Evolutionary conservation across 2,888 invertebrate genomes (phyloP).

Genomic region (Heliconius aoede): DNA sequence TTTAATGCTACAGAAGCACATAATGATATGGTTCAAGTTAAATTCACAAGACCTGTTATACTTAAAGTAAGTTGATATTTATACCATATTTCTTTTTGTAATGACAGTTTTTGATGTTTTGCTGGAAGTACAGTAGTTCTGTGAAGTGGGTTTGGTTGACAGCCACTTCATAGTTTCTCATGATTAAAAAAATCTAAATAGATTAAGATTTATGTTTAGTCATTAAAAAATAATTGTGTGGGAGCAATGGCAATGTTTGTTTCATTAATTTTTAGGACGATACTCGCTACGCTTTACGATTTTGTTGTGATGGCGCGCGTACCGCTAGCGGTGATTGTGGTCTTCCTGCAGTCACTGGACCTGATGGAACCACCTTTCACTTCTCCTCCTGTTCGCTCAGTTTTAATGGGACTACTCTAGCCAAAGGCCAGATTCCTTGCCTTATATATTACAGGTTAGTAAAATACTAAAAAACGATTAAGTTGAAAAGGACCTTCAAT

Average conservation of each 20-base stretch:
- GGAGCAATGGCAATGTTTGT: not conserved
- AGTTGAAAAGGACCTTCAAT: too few species aligned
- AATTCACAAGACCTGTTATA: slow-evolving; percentile 93
- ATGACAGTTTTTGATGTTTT: not conserved
- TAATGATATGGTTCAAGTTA: slow-evolving; percentile 94
- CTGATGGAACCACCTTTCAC: slow-evolving; percentile 95
- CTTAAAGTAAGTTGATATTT: slow-evolving; percentile 85
- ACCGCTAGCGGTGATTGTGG: slow-evolving; percentile 98
- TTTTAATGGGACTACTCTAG: slow-evolving; percentile 97
- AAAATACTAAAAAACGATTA: not conserved
- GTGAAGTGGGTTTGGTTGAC: not conserved
- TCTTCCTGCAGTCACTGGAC: slow-evolving; percentile 92
- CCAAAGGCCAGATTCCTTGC: slow-evolving; percentile 97
- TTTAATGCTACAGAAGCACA: slow-evolving; percentile 93
- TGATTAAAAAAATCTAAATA: too few species aligned
- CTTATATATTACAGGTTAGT: slow-evolving; percentile 92
- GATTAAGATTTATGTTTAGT: not conserved
- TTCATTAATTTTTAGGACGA: slow-evolving; percentile 86
- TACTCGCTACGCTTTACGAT: slow-evolving; percentile 92
- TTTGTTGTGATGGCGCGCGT: slow-evolving; percentile 95
- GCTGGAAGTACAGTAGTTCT: too few species aligned
- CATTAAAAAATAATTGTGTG: not conserved
- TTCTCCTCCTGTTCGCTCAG: slow-evolving; percentile 96
- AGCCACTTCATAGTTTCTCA: not conserved
- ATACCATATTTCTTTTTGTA: not conserved